phyloP scores from a whole-genome alignment of 1,140 invertebrate genomes.

The Cyclina sinensis region DNA sequence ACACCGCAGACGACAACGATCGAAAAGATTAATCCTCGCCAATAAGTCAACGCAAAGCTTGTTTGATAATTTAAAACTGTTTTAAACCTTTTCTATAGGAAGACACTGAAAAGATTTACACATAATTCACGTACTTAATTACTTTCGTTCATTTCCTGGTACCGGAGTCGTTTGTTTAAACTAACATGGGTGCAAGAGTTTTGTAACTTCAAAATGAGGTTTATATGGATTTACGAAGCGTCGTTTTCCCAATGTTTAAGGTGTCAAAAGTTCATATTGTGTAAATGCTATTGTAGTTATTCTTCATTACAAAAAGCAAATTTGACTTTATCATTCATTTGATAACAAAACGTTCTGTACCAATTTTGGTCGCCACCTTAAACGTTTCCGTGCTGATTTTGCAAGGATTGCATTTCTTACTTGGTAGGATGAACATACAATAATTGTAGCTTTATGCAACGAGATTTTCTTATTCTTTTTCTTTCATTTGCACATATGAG shows the following conservation, averaged over 20 bases:
- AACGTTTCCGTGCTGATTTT: no score
- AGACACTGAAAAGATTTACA: conserved; percentile 49
- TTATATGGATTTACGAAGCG: conserved; percentile 18
- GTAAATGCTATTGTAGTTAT: background rate
- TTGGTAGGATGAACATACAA: no score
- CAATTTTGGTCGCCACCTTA: no score
- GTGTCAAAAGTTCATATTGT: conserved; percentile 33
- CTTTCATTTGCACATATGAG: no score
- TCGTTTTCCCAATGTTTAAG: background rate
- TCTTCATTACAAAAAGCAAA: conserved; percentile 31
- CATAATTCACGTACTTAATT: conserved; percentile 66
- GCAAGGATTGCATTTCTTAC: no score
- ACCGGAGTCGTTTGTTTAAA: conserved; percentile 56
- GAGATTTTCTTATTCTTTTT: no score
- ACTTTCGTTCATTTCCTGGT: conserved; percentile 53
- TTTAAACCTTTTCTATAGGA: conserved; percentile 25
- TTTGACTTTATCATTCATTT: background rate
- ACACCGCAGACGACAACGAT: conserved; percentile 43
- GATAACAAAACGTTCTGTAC: no score
- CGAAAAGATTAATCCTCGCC: conserved; percentile 53
- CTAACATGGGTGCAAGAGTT: conserved; percentile 19
- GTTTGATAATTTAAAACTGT: conserved; percentile 66
- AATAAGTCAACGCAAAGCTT: conserved; percentile 67
- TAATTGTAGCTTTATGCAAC: no score
- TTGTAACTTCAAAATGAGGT: background rate